Base-by-base conservation (phyloP, 1,140 invertebrate species). In the Pseudoatta argentina region DNA sequence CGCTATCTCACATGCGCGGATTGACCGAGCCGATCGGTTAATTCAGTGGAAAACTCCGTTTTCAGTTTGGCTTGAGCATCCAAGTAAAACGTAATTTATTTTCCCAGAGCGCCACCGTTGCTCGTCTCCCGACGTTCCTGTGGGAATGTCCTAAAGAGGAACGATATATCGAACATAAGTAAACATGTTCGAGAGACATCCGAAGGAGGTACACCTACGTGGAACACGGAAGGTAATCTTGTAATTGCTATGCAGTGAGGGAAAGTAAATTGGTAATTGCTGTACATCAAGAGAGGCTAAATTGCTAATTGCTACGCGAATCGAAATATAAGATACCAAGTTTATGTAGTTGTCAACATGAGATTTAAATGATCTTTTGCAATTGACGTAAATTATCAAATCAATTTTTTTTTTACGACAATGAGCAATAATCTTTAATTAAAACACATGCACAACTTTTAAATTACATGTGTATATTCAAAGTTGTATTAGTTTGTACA, bases 211-310 rank as follows among this genome's bases (percentile, higher is more conserved):
- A 21, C 12, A 18, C 39, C 34, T 18, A 73, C 48, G 67, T 18
- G 66, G 2, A 59, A 59, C 39, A 24, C 8, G 77, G 8, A 64
- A 21, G 75, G 59, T 79, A 79, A 79, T 79, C 63, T 73, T 82
- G 79, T 82, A 73, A 82, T 82, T 82, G 53, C 79, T 73, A 82
- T 61, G 67, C 79, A 61, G 34, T 18, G 3, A 30, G 67, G 53
- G 79, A 48, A 61, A 67, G 53, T 73, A 82, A 82, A 82, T 82
- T 82, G 79, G 55, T 82, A 82, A 82, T 82, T 82, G 79, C 79
- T 21, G 67, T 73, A 24, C 79, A 59, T 73, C 67, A 82, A 73
- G 79, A 82, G 79, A 73, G 48, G 55, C 79, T 73, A 82, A 73
- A 82, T 73, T 82, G 79, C 79, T 82, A 82, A 82, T 72, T 82